Base-by-base conservation (phyloP, 2,113 vertebrate genomes). In the Coptodon bakossiorum region DNA sequence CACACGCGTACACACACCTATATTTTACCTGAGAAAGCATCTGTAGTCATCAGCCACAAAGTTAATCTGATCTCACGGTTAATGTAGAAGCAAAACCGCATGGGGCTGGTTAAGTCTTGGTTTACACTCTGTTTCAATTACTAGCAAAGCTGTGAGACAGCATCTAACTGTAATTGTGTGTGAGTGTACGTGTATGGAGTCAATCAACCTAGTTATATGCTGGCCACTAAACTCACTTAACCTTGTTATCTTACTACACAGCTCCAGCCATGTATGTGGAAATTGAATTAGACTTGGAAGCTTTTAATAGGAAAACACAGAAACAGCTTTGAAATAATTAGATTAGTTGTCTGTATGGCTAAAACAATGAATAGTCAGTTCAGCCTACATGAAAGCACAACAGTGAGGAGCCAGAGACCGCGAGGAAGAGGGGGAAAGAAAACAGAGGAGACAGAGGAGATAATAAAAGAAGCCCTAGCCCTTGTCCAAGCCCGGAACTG, bases 41-140 rank as follows among this genome's bases (percentile, higher is more conserved):
- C 88, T 88, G 83, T 71, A 88, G 84, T 90, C 81, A 85, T 83
- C 79, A 90, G 80, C 89, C 89, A 86, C 91, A 89, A 94, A 94
- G 91, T 92, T 95, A 96, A 95, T 94, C 95, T 93, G 95, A 96
- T 96, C 95, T 95, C 95, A 95, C 92, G 92, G 89, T 95, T 96
- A 95, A 96, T 95, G 93, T 94, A 94, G 89, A 94, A 91, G 94
- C 94, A 95, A 93, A 95, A 91, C 94, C 86, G 80, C 93, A 93
- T 94, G 92, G 91, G 94, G 94, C 93, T 91, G 93, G 89, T 93
- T 93, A 94, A 95, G 93, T 95, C 94, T 93, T 95, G 95, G 92
- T 95, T 94, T 94, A 93, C 92, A 93, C 92, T 94, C 88, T 78
- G 84, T 88, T 94, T 90, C 94, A 96, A 96, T 96, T 94, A 94